These are phyloP conservation scores for Heliconius ismenius DNA, from an alignment of 2,888 invertebrate genomes.

Conservation along the genomic window DNA sequence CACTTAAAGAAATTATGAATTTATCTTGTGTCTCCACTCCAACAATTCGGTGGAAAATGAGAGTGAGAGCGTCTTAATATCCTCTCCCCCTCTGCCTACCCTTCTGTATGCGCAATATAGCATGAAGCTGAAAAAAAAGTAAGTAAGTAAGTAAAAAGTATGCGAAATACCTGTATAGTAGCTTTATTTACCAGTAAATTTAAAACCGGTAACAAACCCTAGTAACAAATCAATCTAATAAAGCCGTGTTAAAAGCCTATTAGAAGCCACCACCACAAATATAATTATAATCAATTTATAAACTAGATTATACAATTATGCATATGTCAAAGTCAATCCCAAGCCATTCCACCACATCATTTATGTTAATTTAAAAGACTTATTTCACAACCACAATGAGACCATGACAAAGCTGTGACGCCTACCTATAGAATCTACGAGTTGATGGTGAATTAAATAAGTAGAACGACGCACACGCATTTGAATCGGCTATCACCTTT, in stretches of 20 bases:
- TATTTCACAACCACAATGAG: constrained; percentile 25
- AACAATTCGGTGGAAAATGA: too few species aligned
- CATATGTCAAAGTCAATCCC: constrained; percentile 19
- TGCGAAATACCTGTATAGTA: too few species aligned
- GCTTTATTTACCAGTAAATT: too few species aligned
- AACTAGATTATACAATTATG: constrained; percentile 3
- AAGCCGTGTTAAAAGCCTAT: background rate
- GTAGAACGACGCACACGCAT: constrained; percentile 22
- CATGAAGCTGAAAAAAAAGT: too few species aligned
- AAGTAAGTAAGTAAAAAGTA: too few species aligned
- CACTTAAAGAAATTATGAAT: too few species aligned
- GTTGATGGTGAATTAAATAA: constrained; percentile 34
- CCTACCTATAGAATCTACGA: constrained; percentile 11
- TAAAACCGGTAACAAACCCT: too few species aligned
- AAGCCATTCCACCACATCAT: background rate
- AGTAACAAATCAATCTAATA: too few species aligned
- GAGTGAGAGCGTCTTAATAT: too few species aligned
- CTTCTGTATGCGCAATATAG: too few species aligned
- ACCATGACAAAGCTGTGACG: constrained; percentile 21
- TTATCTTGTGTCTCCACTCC: too few species aligned
- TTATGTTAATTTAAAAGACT: constrained; percentile 22
- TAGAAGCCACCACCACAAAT: background rate
- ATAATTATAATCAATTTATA: background rate
- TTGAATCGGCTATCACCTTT: constrained; percentile 3
- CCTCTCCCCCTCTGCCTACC: too few species aligned